A percentile compares a stretch with the other conserved stretches of the same genome.
These are phyloP conservation scores for Nomada ruficornis DNA, from an alignment of 2,888 invertebrate genomes.

Conservation along the genomic window DNA sequence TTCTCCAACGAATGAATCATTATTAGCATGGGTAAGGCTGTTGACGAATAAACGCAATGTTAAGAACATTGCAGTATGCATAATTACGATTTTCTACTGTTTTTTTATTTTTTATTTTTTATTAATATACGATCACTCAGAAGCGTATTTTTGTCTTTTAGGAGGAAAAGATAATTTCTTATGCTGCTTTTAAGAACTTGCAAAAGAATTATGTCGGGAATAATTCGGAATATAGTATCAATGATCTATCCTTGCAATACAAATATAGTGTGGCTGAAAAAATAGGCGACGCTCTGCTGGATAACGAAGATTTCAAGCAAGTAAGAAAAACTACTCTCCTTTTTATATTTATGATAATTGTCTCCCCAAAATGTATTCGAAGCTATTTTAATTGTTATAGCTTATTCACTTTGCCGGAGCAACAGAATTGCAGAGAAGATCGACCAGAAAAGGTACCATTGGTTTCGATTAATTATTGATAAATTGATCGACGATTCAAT, in stretches of 20 bases:
- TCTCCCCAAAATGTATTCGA: neutral
- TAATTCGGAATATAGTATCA: slow-evolving; percentile 42
- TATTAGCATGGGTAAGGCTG: slow-evolving; percentile 74
- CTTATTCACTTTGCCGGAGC: slow-evolving; percentile 73
- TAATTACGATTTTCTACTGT: neutral
- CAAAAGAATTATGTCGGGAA: slow-evolving; percentile 59
- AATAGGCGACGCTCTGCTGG: slow-evolving; percentile 76
- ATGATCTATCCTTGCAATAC: slow-evolving; percentile 61
- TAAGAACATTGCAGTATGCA: neutral
- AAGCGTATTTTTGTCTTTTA: slow-evolving; percentile 45
- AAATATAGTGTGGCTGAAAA: slow-evolving; percentile 71
- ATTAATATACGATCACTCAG: neutral
- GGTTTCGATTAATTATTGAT: neutral
- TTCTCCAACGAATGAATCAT: slow-evolving; percentile 68
- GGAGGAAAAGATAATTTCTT: slow-evolving; percentile 69
- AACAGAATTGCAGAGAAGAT: slow-evolving; percentile 65
- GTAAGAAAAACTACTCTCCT: slow-evolving; percentile 54
- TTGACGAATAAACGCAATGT: neutral
- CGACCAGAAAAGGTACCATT: slow-evolving; percentile 71
- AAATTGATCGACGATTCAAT: neutral
- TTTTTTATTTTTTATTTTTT: neutral
- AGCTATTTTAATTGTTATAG: slow-evolving; percentile 57
- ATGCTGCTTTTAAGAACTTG: slow-evolving; percentile 68
- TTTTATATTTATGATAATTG: neutral
- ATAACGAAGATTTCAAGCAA: slow-evolving; percentile 67